Evolutionary conservation across 2,888 invertebrate genomes (phyloP).

Genomic region (Lycaena phlaeas): DNA sequence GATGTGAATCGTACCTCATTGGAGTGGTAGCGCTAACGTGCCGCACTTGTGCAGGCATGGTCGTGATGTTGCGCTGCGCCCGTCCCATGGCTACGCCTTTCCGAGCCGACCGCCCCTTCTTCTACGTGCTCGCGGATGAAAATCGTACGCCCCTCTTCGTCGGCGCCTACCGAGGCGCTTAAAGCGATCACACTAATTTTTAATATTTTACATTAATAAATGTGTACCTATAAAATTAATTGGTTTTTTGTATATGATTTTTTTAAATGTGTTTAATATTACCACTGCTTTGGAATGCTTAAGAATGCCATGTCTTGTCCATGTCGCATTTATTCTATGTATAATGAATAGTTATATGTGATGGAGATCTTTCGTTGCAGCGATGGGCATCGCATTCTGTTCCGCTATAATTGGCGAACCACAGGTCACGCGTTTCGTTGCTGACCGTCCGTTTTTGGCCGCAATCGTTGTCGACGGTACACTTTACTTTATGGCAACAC

Average conservation of each 20-base stretch:
- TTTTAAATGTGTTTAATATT: background rate
- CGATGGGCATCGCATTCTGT: constrained; percentile 31
- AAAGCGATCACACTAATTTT: constrained; percentile 13
- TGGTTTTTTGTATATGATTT: background rate
- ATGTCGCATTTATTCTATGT: background rate
- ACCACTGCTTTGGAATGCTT: constrained; percentile 8
- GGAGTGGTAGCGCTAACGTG: background rate
- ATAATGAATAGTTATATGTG: background rate
- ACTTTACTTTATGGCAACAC: constrained; percentile 35
- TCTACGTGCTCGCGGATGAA: constrained; percentile 39
- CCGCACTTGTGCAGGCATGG: constrained; percentile 43
- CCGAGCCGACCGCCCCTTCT: constrained; percentile 56
- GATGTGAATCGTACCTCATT: background rate
- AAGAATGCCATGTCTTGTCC: constrained; percentile 6
- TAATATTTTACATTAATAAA: too few relatives aligned
- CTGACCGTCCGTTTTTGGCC: constrained; percentile 45
- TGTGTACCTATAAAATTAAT: too few relatives aligned
- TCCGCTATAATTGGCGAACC: constrained; percentile 30
- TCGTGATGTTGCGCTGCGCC: constrained; percentile 53
- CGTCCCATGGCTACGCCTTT: constrained; percentile 33
- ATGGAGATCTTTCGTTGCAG: constrained; percentile 32
- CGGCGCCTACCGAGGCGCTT: constrained; percentile 36
- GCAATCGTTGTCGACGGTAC: constrained; percentile 29
- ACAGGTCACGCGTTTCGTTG: constrained; percentile 35
- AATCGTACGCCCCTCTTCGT: constrained; percentile 36